Percentiles rank a stretch among this genome's conserved stretches.
Evolutionary conservation across 2,113 vertebrate genomes (phyloP).

Genomic region (Indicator maculatus): DNA sequence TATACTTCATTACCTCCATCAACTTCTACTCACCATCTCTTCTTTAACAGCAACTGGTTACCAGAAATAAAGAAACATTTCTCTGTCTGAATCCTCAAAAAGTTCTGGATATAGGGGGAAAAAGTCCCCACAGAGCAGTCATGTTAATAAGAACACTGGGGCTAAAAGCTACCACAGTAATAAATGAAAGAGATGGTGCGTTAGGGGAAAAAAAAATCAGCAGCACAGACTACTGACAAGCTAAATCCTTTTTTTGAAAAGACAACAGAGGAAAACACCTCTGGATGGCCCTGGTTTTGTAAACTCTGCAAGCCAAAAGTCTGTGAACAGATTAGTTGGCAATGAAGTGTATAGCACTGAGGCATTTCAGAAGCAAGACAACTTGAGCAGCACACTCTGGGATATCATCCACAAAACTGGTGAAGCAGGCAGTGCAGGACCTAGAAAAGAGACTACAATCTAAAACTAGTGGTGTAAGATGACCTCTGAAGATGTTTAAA

Average conservation of each 20-base stretch:
- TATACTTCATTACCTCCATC: neutral
- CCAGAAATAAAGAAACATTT: neutral
- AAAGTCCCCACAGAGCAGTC: neutral
- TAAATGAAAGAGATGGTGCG: neutral
- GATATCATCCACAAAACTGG: neutral
- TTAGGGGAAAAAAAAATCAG: neutral
- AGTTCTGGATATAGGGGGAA: neutral
- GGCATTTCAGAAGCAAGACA: neutral
- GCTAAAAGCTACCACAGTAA: neutral
- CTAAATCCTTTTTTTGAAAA: neutral
- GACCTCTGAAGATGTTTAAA: neutral
- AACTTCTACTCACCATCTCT: neutral
- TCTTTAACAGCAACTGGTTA: neutral
- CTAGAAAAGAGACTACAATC: neutral
- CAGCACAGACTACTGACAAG: neutral
- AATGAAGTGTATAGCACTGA: neutral
- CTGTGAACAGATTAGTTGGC: neutral
- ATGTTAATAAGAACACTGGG: neutral
- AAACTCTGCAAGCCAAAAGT: neutral
- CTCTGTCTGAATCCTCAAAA: neutral
- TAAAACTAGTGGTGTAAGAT: neutral
- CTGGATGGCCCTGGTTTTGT: neutral
- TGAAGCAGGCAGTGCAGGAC: neutral
- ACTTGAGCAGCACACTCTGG: neutral
- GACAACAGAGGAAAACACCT: neutral